Percentiles rank a stretch among this genome's conserved stretches.
Conservation (phyloP, 2,113 vertebrate genomes). For the Ameiurus melas region DNA sequence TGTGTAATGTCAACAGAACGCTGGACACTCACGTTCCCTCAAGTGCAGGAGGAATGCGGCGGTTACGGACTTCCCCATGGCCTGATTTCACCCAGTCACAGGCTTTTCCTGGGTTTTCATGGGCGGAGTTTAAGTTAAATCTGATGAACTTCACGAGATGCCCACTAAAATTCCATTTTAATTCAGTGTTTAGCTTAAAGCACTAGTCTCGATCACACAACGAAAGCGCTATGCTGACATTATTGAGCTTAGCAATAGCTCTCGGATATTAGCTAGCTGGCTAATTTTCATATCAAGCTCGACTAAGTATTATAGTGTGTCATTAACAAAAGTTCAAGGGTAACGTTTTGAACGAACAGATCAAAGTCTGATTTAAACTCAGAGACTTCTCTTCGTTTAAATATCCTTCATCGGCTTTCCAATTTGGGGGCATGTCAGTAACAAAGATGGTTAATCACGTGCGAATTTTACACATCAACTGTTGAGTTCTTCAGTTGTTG, state of each 20-base stretch:
- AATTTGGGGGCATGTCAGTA: too few species aligned
- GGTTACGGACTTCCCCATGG: neutral
- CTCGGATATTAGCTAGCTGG: neutral
- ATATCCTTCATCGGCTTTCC: too few species aligned
- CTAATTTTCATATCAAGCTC: neutral
- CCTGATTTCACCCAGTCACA: neutral
- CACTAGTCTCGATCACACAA: neutral
- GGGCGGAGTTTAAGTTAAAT: neutral
- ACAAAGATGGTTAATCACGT: too few species aligned
- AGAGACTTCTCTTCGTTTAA: too few species aligned
- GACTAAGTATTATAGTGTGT: neutral
- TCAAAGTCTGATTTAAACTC: too few species aligned
- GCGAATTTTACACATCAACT: too few species aligned
- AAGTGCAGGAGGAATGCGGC: slow-evolving; percentile 51
- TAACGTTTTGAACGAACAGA: too few species aligned
- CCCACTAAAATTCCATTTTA: neutral
- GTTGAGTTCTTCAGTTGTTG: too few species aligned
- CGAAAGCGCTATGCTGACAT: neutral
- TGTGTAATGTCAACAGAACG: slow-evolving; percentile 56
- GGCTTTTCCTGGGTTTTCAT: neutral
- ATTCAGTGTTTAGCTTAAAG: neutral
- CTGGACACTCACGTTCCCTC: slow-evolving; percentile 30
- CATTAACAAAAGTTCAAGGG: neutral
- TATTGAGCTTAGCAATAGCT: neutral
- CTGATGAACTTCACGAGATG: neutral